phyloP scores from a whole-genome alignment of 2,888 invertebrate species.

The Stegana nigrithorax region DNA sequence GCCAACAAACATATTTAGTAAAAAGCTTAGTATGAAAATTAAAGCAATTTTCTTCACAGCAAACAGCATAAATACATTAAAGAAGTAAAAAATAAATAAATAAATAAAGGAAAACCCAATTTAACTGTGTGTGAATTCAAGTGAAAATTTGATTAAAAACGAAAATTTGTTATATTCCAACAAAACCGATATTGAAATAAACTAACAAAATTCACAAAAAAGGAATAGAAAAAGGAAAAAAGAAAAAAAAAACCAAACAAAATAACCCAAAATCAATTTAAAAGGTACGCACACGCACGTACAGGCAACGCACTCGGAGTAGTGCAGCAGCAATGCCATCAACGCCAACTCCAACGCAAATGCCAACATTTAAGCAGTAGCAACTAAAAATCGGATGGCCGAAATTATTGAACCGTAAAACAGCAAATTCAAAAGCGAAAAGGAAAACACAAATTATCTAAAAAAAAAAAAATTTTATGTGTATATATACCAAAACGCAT shows the following conservation, averaged over 20 bases:
- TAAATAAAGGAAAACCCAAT: slow-evolving; percentile 39
- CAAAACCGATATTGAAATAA: slow-evolving; percentile 51
- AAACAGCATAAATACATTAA: not conserved
- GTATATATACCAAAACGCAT: no score
- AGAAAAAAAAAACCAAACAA: slow-evolving; percentile 11
- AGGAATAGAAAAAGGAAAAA: slow-evolving; percentile 37
- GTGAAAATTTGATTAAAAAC: slow-evolving; percentile 61
- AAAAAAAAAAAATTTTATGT: slow-evolving; percentile 20
- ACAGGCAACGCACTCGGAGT: slow-evolving; percentile 37
- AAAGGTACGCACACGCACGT: slow-evolving; percentile 10
- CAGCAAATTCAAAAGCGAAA: slow-evolving; percentile 29
- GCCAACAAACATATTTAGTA: no score
- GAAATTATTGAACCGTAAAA: slow-evolving; percentile 49
- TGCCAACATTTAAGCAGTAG: slow-evolving; percentile 6
- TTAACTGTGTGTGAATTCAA: slow-evolving; percentile 55
- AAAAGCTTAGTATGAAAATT: no score
- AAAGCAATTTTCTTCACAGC: no score
- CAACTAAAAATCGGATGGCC: slow-evolving; percentile 31
- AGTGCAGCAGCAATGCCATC: no score
- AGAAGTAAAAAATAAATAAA: not conserved
- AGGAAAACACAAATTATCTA: slow-evolving; percentile 6
- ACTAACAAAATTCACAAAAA: slow-evolving; percentile 51
- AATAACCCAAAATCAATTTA: slow-evolving; percentile 10
- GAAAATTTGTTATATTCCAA: slow-evolving; percentile 16
- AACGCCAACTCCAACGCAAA: no score